Evolutionary conservation across 2,888 invertebrate species (phyloP).

Genomic region (Trachelus troglodyta): DNA sequence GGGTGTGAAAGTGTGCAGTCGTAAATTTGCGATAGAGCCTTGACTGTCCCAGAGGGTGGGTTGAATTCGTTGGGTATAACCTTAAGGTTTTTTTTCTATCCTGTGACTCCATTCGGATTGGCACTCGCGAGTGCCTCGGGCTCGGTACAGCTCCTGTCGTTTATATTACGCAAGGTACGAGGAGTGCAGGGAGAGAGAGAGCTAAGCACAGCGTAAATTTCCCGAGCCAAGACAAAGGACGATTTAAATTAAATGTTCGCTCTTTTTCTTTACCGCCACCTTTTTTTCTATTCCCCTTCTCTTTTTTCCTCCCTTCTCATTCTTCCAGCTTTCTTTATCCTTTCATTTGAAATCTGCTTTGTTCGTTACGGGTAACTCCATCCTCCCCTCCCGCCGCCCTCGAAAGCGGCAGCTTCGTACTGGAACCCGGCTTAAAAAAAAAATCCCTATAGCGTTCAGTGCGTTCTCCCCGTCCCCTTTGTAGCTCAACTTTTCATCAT

Average conservation of each 20-base stretch:
- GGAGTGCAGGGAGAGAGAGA: background rate
- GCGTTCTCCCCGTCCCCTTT: background rate
- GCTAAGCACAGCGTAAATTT: background rate
- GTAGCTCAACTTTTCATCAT: background rate
- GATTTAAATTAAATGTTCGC: conserved; percentile 52
- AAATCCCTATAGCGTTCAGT: background rate
- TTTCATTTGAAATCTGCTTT: background rate
- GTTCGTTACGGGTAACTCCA: background rate
- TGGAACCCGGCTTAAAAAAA: conserved; percentile 23
- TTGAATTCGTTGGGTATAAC: conserved; percentile 2
- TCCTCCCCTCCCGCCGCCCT: background rate
- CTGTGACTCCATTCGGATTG: background rate
- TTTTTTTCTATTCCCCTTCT: conserved; percentile 17
- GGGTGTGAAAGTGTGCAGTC: background rate
- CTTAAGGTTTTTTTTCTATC: background rate
- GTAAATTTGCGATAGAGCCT: background rate
- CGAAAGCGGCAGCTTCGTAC: conserved; percentile 23
- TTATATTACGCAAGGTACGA: background rate
- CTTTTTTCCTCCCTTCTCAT: conserved; percentile 8
- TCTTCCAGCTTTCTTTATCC: conserved; percentile 1
- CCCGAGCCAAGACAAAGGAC: conserved; percentile 33
- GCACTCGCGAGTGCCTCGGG: background rate
- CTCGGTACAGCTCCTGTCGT: background rate
- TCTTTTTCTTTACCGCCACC: conserved; percentile 30
- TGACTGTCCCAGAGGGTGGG: conserved; percentile 3